Evolutionary conservation across 2,888 invertebrate species (phyloP).

Genomic region (Hydrotaea diabolus): DNA sequence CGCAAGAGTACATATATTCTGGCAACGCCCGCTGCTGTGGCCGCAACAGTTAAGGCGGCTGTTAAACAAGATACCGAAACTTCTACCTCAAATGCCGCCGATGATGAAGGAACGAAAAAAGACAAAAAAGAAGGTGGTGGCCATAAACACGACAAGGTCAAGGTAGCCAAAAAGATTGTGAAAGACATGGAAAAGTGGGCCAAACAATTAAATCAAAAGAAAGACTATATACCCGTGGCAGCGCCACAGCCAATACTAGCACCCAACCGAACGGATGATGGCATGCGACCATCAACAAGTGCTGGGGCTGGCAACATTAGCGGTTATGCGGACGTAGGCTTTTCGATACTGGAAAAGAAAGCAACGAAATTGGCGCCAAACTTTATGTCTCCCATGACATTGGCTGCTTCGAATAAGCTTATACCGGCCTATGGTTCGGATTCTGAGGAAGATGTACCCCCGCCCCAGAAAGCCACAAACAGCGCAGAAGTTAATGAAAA

Average conservation of each 20-base stretch:
- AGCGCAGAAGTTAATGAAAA: slow-evolving; percentile 83
- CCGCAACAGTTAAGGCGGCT: slow-evolving; percentile 75
- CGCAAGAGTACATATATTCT: slow-evolving; percentile 84
- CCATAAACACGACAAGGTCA: slow-evolving; percentile 93
- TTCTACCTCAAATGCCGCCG: slow-evolving; percentile 56
- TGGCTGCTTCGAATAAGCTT: slow-evolving; percentile 81
- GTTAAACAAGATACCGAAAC: slow-evolving; percentile 70
- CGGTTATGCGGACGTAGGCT: slow-evolving; percentile 95
- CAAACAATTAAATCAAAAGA: slow-evolving; percentile 97
- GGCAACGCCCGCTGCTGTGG: slow-evolving; percentile 77
- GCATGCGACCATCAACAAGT: slow-evolving; percentile 58
- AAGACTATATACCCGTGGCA: slow-evolving; percentile 83
- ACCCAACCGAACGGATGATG: slow-evolving; percentile 70
- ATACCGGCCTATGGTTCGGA: slow-evolving; percentile 90
- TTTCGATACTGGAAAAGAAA: slow-evolving; percentile 93
- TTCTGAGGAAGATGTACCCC: slow-evolving; percentile 81
- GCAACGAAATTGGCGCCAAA: slow-evolving; percentile 78
- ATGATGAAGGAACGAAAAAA: slow-evolving; percentile 73
- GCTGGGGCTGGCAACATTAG: slow-evolving; percentile 62
- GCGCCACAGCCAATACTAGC: slow-evolving; percentile 77
- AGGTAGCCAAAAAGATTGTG: slow-evolving; percentile 98
- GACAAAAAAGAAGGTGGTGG: slow-evolving; percentile 83
- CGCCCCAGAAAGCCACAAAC: slow-evolving; percentile 75
- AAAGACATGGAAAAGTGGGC: slow-evolving; percentile 96
- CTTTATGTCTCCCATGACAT: slow-evolving; percentile 75